These are phyloP conservation scores for Microcaecilia unicolor DNA, from an alignment of 2,797 vertebrate genomes.

Conservation along the genomic window DNA sequence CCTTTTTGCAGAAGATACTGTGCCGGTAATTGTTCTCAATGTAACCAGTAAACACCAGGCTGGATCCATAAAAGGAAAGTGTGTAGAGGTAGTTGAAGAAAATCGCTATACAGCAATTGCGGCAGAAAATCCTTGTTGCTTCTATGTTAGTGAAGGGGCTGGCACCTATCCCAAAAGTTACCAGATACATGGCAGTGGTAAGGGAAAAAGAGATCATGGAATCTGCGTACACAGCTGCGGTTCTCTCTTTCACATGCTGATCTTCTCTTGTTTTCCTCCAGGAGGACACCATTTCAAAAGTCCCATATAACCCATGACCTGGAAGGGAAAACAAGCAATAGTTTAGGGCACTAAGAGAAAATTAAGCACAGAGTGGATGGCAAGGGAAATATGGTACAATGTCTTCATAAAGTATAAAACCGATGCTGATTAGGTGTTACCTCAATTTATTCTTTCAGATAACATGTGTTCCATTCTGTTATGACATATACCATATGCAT, in stretches of 20 bases:
- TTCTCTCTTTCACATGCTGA: constrained; percentile 95
- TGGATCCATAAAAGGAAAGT: constrained; percentile 95
- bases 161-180: constrained; percentile 93
- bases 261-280: constrained; percentile 95
- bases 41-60: constrained; percentile 95
- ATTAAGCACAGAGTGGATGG: no score
- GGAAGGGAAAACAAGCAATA: constrained; percentile 4
- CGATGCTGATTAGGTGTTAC: no score
- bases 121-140: constrained; percentile 95
- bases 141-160: constrained; percentile 99
- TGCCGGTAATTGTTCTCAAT: constrained; percentile 96
- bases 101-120: constrained; percentile 83
- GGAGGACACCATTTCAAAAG: constrained; percentile 96
- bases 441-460: no score
- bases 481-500: no score
- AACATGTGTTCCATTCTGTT: no score
- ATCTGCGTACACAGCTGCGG: constrained; percentile 89
- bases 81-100: constrained; percentile 95
- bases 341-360: no score
- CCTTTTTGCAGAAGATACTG: constrained; percentile 91
- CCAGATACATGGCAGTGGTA: constrained; percentile 92
- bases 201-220: constrained; percentile 95
- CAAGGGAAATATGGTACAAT: no score
- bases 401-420: no score
- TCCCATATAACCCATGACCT: constrained; percentile 94